Base-by-base conservation (phyloP, 1,140 invertebrate genomes). In the Drosophila serrata region DNA sequence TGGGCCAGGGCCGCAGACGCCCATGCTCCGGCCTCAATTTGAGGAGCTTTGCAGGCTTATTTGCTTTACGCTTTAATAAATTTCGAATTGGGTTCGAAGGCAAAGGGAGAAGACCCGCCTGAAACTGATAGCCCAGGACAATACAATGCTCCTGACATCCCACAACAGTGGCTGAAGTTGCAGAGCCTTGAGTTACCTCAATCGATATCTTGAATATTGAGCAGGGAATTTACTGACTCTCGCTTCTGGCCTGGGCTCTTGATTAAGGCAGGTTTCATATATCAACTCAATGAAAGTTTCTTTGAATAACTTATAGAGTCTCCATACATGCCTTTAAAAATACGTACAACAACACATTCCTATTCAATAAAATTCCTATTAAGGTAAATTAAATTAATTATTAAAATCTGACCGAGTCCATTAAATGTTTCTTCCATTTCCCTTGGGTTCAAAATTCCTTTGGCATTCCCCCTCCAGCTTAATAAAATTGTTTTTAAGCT, bases 21-120 rank as follows among this genome's bases (percentile, higher is more conserved):
- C 61, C 13, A 31, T 24, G 53, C 55, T 42, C 17, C 24, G 35
- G 33, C 24, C 37, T 48, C 59, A 37, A 22, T 40, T 37, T 39
- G 49, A 57, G 67, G 48, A 33, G 63, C 57, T 64, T 60, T 45
- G 37, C 48, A 27, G 51, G 65, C 64, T 63, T 68, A 70, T 69
- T 82, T 82, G 67, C 72, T 69, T 72, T 55, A 56, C 55, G 63
- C 80, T 65, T 75, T 62, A 70, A 69, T 75, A 65, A 79, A 58
- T 70, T 79, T 64, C 73, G 56, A 70, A 69, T 60, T 57, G 49
- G 65, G 64, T 59, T 75, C 63, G 49, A 35, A 33, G 31, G 24
- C 48, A 9, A 15, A 48, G 40, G n/a, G n/a, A 56, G 46, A 48
- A 51, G 15, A 31, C 8, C 39, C 22, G 24, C 27, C 48, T 63